Conservation (phyloP, 2,113 vertebrate species). For the Psilopogon haemacephalus region DNA sequence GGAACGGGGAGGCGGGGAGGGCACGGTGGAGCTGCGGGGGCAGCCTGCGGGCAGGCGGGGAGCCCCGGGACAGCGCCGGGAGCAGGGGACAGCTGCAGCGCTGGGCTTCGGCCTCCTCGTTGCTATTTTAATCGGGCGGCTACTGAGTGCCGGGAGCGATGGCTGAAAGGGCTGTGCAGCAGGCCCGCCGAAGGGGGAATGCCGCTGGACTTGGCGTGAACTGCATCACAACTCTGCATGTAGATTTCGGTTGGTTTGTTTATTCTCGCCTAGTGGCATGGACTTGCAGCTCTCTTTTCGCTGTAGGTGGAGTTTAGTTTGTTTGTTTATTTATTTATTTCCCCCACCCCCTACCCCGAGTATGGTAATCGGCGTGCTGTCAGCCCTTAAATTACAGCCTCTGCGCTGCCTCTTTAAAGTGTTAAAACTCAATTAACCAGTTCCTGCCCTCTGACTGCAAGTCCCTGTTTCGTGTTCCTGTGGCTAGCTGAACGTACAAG, state of each 20-base stretch:
- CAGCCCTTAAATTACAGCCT: neutral
- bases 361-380: neutral
- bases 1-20: neutral
- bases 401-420: neutral
- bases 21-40: too few relatives aligned
- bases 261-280: neutral
- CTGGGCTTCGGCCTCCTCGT: fast-evolving
- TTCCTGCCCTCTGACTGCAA: neutral
- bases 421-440: neutral
- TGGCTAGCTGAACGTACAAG: neutral
- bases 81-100: fast-evolving
- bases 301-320: neutral
- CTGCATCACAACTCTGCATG: neutral
- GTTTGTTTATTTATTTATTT: neutral
- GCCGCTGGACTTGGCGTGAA: neutral
- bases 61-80: neutral
- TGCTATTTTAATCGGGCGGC: neutral
- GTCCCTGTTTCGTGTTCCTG: neutral
- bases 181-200: neutral
- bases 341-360: too few relatives aligned
- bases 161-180: neutral
- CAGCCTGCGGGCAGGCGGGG: neutral
- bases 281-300: neutral
- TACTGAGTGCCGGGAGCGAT: neutral
- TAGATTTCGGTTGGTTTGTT: neutral